Conservation (phyloP, 2,113 vertebrate species). For the Cranoglanis bouderius region DNA sequence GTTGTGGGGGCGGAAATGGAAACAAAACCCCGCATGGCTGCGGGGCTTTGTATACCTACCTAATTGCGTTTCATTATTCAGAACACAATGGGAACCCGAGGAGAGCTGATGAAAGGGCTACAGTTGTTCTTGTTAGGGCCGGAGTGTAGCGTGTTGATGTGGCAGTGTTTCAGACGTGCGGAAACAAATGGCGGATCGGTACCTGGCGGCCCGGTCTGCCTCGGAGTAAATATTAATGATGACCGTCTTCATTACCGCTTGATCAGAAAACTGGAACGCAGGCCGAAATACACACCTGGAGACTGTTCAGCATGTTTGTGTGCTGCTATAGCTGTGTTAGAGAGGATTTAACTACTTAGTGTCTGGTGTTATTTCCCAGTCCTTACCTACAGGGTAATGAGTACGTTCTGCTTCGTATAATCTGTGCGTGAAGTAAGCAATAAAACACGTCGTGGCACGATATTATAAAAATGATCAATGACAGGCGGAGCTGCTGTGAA, state of each 20-base stretch:
- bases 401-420: not conserved
- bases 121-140: constrained; percentile 69
- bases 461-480: not conserved
- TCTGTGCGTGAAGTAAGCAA: not conserved
- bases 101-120: constrained; percentile 70
- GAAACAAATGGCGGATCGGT: constrained; percentile 69
- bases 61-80: constrained; percentile 79
- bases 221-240: constrained; percentile 67
- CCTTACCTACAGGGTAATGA: not conserved
- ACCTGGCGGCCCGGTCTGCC: constrained; percentile 64
- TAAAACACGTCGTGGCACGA: not conserved
- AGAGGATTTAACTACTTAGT: constrained; percentile 5
- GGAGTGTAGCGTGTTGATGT: constrained; percentile 76
- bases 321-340: not conserved
- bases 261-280: constrained; percentile 43
- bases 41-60: constrained; percentile 71
- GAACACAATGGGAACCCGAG: constrained; percentile 70
- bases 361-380: not conserved
- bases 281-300: constrained; percentile 49
- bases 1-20: constrained; percentile 64
- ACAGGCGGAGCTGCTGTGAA: no score
- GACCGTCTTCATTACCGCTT: constrained; percentile 46
- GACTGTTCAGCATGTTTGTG: constrained; percentile 14
- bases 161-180: constrained; percentile 69
- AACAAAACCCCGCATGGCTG: constrained; percentile 67